Evolutionary conservation across 2,888 invertebrate genomes (phyloP), one percentile per base, ranked within the genome.

Genomic region (Dynastes grantii): DNA sequence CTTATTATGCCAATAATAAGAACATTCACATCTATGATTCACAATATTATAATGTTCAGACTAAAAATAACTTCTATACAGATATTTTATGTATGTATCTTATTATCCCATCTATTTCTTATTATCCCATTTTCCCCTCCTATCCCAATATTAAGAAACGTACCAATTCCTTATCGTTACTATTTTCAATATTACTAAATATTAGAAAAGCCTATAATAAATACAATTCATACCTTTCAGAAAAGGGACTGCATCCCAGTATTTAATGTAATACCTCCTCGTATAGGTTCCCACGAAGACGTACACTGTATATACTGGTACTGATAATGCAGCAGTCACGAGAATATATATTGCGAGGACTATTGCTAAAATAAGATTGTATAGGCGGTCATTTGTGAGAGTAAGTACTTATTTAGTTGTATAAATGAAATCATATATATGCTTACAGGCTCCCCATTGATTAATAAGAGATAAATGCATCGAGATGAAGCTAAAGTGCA

Each of bases 261-360:
- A 75, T 58, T 75, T 67, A 29, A 79, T 75, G 53, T 79, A 79
- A 22, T 75, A 73, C 68, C 76, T 64, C 32, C 77, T 64, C 0
- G 77, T 77, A 61, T 73, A 79, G 22, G 73, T 70, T 37, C 79
- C 79, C 40, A 77, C 13, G 32, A 79, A 77, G 53, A 77, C 73
- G 61, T 79, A 79, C 22, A 75, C 51, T 77, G 75, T 79, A 49
- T 75, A 79, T 9, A 79, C 51, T 16, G 79, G 79, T n/a, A 79
- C 51, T 8, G 71, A 77, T 11, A 79, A 37, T 0, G 61, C 45
- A 13, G 68, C 53, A 11, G 61, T 65, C 32, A 73, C 16, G 8
- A 58, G 45, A 22, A 67, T 27, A 22, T 77, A 79, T 5, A 67
- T 40, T 13, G 67, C 9, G 9, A 79, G 51, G 8, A 79, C 77